Percentiles rank a stretch among this genome's conserved stretches.
Evolutionary conservation across 53 echinoderm and acorn worm species (phyloP).

Genomic region (Temnopleurus reevesii): DNA sequence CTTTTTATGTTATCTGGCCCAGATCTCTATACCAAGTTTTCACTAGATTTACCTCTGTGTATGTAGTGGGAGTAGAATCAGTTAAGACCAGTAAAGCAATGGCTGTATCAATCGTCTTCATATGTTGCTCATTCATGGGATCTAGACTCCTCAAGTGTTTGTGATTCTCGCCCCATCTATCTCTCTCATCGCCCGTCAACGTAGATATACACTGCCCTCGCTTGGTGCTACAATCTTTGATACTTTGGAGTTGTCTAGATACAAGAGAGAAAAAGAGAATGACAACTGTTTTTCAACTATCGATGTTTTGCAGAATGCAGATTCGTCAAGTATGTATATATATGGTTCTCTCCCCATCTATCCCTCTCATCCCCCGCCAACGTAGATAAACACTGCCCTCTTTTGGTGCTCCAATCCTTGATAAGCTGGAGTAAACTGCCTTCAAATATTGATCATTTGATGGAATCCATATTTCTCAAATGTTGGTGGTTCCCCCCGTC

Average conservation of each 20-base stretch:
- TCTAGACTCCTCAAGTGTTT: slow-evolving; percentile 18
- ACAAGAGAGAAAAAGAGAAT: background rate
- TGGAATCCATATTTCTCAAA: too few species aligned
- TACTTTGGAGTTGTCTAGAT: slow-evolving; percentile 62
- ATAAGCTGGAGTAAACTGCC: slow-evolving; percentile 61
- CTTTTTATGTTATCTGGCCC: too few species aligned
- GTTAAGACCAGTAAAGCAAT: background rate
- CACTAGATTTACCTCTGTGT: slow-evolving; percentile 34
- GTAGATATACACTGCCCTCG: slow-evolving; percentile 68
- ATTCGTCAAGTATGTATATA: background rate
- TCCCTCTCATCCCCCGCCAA: slow-evolving; percentile 70
- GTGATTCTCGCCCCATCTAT: slow-evolving; percentile 61
- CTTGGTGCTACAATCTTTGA: slow-evolving; percentile 61
- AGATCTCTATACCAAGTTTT: too few species aligned
- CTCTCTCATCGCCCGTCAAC: slow-evolving; percentile 69
- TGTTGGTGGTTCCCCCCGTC: too few species aligned
- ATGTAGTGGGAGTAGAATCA: slow-evolving; percentile 7
- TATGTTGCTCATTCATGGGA: slow-evolving; percentile 9
- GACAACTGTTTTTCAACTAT: too few species aligned
- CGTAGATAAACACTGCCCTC: slow-evolving; percentile 67
- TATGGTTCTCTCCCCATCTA: slow-evolving; percentile 59
- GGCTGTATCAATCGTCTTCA: slow-evolving; percentile 5
- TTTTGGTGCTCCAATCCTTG: slow-evolving; percentile 56
- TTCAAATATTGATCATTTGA: too few species aligned
- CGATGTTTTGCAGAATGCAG: too few species aligned